Conservation (phyloP, 2,113 vertebrate species). For the Trinectes maculatus region DNA sequence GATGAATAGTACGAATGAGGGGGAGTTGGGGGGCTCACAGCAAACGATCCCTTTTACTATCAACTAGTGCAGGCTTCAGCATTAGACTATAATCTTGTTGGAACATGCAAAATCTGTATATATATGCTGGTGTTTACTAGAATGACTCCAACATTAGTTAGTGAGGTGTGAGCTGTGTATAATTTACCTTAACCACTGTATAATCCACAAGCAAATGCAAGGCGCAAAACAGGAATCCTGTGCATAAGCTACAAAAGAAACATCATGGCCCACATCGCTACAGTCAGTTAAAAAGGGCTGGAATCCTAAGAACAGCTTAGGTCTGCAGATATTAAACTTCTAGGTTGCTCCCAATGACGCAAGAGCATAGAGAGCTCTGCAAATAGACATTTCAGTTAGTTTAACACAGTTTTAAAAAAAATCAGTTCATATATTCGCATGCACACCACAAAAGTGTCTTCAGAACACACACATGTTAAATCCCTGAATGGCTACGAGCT, state of each 20-base stretch:
- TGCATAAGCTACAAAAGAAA: conserved; percentile 30
- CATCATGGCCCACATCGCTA: conserved; percentile 44
- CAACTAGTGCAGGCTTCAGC: conserved; percentile 15
- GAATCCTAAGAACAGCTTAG: conserved; percentile 54
- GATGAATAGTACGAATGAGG: conserved; percentile 11
- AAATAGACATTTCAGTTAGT: conserved; percentile 29
- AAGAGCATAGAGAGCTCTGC: conserved; percentile 24
- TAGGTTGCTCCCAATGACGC: conserved; percentile 29
- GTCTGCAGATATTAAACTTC: conserved; percentile 54
- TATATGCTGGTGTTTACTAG: conserved; percentile 25
- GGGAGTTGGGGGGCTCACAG: conserved; percentile 6
- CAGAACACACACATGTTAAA: conserved; percentile 55
- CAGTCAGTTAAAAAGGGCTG: conserved; percentile 35
- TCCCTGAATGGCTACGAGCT: conserved; percentile 52
- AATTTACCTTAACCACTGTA: conserved; percentile 22
- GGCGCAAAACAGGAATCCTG: conserved; percentile 3
- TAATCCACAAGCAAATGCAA: conserved; percentile 40
- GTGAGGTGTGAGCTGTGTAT: conserved; percentile 7
- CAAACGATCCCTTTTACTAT: conserved; percentile 16
- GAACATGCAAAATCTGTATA: conserved; percentile 7
- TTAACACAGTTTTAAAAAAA: conserved; percentile 28
- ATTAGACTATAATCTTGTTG: conserved; percentile 32
- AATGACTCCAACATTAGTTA: conserved; percentile 5
- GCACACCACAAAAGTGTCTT: conserved; percentile 34
- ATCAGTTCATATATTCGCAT: conserved; percentile 7